These are phyloP conservation scores for Turritopsis dohrnii DNA, from an alignment of 30 jellyfish, hydroid and myxozoan genomes.

Conservation along the genomic window DNA sequence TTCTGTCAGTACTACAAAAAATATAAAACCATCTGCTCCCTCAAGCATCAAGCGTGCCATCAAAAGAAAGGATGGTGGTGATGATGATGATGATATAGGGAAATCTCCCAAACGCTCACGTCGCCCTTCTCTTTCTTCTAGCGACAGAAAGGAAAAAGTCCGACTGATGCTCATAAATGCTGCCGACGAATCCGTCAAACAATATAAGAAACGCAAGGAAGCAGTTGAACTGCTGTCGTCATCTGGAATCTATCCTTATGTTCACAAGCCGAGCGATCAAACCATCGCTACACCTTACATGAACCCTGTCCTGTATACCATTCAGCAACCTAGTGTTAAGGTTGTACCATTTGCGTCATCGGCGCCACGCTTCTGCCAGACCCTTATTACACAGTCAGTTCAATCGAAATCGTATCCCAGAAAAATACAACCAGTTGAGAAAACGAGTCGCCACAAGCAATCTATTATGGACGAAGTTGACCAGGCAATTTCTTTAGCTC, in stretches of 20 bases:
- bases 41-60: background rate
- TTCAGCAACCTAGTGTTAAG: background rate
- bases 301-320: background rate
- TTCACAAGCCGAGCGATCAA: background rate
- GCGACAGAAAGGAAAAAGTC: background rate
- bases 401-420: background rate
- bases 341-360: slow-evolving; percentile 7
- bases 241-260: background rate
- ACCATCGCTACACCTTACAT: background rate
- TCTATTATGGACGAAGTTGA: background rate
- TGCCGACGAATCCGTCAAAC: slow-evolving; percentile 2
- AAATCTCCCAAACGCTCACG: background rate
- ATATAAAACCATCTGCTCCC: background rate
- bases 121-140: background rate
- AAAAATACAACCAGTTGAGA: background rate
- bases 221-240: background rate
- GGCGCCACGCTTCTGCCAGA: background rate
- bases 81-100: background rate
- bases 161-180: background rate
- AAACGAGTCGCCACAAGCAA: background rate
- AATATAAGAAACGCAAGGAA: background rate
- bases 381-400: background rate
- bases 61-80: background rate
- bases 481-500: background rate
- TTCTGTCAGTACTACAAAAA: background rate